These are phyloP conservation scores for Drosophila quadrilineata DNA, from an alignment of 1,140 invertebrate genomes.

Conservation along the genomic window DNA sequence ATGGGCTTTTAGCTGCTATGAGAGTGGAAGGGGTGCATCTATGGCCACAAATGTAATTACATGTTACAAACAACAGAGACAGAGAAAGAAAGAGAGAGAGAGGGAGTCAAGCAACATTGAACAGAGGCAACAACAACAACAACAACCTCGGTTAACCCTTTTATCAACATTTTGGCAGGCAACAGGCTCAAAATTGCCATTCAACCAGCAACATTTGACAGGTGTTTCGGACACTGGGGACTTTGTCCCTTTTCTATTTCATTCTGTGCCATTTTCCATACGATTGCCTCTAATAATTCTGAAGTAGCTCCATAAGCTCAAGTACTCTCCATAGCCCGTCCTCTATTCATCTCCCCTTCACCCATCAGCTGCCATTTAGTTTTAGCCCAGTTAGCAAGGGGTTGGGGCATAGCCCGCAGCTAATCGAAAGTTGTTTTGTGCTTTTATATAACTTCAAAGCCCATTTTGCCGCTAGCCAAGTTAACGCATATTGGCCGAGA, in stretches of 20 bases:
- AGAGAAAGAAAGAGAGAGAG: too few relatives aligned
- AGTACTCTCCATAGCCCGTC: conserved; percentile 2
- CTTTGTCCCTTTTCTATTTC: too few relatives aligned
- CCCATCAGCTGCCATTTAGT: background rate
- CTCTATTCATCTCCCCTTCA: background rate
- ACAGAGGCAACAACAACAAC: background rate
- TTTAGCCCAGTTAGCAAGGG: too few relatives aligned
- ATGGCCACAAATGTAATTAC: conserved; percentile 34
- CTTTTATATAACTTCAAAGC: conserved; percentile 46
- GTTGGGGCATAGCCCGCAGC: too few relatives aligned
- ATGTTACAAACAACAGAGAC: background rate
- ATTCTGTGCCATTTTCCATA: conserved; percentile 42
- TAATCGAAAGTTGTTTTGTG: conserved; percentile 29
- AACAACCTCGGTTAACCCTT: conserved; percentile 20
- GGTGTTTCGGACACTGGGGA: conserved; percentile 9
- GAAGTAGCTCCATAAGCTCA: conserved; percentile 28
- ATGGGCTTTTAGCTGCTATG: conserved; percentile 15
- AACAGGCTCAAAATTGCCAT: background rate
- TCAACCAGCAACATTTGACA: conserved; percentile 3
- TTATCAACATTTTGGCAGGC: conserved; percentile 23
- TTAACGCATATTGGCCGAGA: conserved; percentile 1
- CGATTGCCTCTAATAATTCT: conserved; percentile 18
- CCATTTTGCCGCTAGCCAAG: conserved; percentile 21
- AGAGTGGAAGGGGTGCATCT: background rate
- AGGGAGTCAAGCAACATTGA: too few relatives aligned